phyloP scores from a whole-genome alignment of 2,797 vertebrate genomes.

The Onychomys torridus region DNA sequence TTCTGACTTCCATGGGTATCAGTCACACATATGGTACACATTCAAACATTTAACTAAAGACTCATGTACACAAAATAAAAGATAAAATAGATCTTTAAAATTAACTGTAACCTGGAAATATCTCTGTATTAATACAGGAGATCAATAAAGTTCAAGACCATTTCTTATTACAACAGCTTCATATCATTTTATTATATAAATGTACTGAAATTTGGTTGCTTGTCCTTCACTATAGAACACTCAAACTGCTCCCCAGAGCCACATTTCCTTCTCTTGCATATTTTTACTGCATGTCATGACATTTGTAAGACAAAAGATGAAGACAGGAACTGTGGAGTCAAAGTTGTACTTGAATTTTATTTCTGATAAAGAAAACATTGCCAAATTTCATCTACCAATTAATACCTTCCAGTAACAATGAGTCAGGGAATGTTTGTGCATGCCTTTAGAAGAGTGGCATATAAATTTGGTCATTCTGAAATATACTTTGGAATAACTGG shows the following conservation, averaged over 20 bases:
- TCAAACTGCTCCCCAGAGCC: neutral
- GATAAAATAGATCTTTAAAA: neutral
- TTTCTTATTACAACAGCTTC: neutral
- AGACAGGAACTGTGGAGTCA: neutral
- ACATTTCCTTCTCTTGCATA: neutral
- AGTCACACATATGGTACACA: neutral
- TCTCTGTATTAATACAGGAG: neutral
- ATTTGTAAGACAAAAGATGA: neutral
- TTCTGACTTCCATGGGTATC: neutral
- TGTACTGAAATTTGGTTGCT: neutral
- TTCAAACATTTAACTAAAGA: neutral
- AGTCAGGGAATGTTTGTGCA: neutral
- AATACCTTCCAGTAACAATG: neutral
- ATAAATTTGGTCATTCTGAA: neutral
- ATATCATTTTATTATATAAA: neutral
- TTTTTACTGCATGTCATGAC: neutral
- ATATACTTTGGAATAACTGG: neutral
- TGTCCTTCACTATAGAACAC: neutral
- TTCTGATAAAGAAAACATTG: neutral
- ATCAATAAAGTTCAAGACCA: neutral
- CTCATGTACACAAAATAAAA: neutral
- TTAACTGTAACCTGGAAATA: neutral
- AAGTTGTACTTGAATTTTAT: neutral
- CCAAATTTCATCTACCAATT: neutral
- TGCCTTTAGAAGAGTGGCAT: neutral